Evolutionary conservation across 1,140 invertebrate species (phyloP).

Genomic region (Tribolium madens): DNA sequence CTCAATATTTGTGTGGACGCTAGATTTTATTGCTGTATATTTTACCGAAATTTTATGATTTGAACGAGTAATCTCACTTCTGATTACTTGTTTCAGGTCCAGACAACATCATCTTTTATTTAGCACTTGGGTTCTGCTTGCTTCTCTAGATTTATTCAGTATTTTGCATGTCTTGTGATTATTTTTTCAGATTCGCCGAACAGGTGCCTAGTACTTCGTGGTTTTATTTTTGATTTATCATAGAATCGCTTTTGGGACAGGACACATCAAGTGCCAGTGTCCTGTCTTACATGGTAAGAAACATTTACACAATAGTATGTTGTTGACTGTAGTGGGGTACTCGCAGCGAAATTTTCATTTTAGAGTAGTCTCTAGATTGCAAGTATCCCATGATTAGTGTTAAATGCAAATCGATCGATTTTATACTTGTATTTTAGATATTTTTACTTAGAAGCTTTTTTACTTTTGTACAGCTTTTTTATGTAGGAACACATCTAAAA

Average conservation of each 20-base stretch:
- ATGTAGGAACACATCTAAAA: background rate
- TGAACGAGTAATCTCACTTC: constrained; percentile 45
- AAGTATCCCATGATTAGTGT: constrained; percentile 6
- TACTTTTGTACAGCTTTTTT: background rate
- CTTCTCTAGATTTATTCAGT: constrained; percentile 35
- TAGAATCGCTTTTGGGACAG: constrained; percentile 5
- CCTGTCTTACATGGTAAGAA: constrained; percentile 30
- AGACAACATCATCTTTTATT: constrained; percentile 41
- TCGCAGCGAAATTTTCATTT: constrained; percentile 4
- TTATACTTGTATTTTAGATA: background rate
- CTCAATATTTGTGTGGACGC: constrained; percentile 26
- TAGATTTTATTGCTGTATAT: constrained; percentile 39
- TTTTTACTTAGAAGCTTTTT: background rate
- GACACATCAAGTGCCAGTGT: constrained; percentile 12
- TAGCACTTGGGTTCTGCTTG: constrained; percentile 42
- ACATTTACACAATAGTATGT: background rate
- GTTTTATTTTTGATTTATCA: constrained; percentile 38
- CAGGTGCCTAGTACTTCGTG: constrained; percentile 16
- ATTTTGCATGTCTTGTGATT: constrained; percentile 42
- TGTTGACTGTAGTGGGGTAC: background rate
- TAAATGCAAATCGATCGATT: background rate
- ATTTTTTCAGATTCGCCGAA: constrained; percentile 41
- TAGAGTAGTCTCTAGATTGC: background rate
- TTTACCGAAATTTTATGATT: constrained; percentile 31
- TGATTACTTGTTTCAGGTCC: constrained; percentile 47